Conservation (phyloP, 2,113 vertebrate species). For the Acanthisitta chloris region DNA sequence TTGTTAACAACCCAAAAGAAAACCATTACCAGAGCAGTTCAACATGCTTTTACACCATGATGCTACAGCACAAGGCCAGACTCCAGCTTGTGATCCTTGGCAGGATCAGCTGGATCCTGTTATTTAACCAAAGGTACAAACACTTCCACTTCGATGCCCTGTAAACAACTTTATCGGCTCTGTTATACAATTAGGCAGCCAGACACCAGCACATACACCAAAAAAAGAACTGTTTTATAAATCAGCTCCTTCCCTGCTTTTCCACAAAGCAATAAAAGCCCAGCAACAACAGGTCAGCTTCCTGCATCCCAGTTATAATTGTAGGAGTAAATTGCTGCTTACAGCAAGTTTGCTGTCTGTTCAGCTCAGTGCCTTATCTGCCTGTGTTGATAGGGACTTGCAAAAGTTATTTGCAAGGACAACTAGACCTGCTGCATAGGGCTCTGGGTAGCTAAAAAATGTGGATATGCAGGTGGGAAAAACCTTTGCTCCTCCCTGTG, state of each 20-base stretch:
- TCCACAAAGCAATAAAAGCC: background rate
- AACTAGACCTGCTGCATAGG: background rate
- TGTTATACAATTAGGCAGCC: background rate
- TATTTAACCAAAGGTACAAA: background rate
- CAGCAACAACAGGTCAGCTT: background rate
- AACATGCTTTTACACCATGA: accelerated
- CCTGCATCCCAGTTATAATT: background rate
- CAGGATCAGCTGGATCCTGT: background rate
- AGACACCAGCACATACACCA: background rate
- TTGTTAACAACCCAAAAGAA: background rate
- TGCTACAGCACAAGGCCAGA: background rate
- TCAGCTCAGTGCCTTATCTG: background rate
- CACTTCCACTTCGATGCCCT: background rate
- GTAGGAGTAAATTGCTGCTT: background rate
- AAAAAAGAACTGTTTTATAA: background rate
- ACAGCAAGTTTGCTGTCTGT: background rate
- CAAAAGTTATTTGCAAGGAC: background rate
- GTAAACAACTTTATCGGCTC: background rate
- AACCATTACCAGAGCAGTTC: background rate
- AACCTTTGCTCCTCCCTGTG: background rate
- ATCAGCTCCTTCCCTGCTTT: background rate
- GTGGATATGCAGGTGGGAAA: background rate
- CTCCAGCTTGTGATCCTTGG: background rate
- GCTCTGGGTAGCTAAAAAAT: background rate
- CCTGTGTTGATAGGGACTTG: background rate